These are phyloP conservation scores for Myanophis thanlyinensis DNA, from an alignment of 2,113 vertebrate species.

Conservation along the genomic window DNA sequence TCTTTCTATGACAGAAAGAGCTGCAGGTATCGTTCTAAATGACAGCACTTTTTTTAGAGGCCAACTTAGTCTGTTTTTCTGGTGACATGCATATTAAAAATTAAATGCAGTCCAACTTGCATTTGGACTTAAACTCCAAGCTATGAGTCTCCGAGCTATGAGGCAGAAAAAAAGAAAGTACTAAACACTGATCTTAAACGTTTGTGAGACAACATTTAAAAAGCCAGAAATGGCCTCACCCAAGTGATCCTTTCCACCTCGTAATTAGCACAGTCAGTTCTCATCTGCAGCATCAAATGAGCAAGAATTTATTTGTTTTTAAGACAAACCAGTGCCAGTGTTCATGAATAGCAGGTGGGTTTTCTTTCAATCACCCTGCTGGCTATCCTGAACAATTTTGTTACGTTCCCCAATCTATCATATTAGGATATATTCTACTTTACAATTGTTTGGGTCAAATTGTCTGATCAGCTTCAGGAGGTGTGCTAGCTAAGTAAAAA, in stretches of 20 bases:
- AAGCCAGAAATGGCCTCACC: slow-evolving; percentile 5
- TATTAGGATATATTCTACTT: slow-evolving; percentile 8
- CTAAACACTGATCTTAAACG: slow-evolving; percentile 39
- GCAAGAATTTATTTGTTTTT: background rate
- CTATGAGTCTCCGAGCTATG: slow-evolving; percentile 20
- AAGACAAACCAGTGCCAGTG: background rate
- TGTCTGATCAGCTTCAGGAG: background rate
- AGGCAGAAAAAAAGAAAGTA: slow-evolving; percentile 26
- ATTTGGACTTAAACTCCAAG: slow-evolving; percentile 23
- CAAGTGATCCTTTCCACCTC: background rate
- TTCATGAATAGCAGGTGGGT: slow-evolving; percentile 4
- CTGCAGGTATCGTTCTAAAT: slow-evolving; percentile 22
- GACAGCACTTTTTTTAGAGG: background rate
- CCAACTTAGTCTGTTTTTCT: slow-evolving; percentile 35
- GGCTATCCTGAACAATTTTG: background rate
- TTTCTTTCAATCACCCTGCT: slow-evolving; percentile 23
- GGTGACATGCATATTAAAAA: slow-evolving; percentile 33
- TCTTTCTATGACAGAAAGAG: slow-evolving; percentile 27
- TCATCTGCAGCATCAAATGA: background rate
- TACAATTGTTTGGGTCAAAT: slow-evolving; percentile 29
- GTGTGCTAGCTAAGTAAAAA: background rate
- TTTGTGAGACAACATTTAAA: slow-evolving; percentile 25
- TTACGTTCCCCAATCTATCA: background rate
- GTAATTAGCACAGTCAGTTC: slow-evolving; percentile 18
- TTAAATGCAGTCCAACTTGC: slow-evolving; percentile 17